Base-by-base conservation (phyloP, 1,140 invertebrate genomes). In the Centruroides vittatus region DNA sequence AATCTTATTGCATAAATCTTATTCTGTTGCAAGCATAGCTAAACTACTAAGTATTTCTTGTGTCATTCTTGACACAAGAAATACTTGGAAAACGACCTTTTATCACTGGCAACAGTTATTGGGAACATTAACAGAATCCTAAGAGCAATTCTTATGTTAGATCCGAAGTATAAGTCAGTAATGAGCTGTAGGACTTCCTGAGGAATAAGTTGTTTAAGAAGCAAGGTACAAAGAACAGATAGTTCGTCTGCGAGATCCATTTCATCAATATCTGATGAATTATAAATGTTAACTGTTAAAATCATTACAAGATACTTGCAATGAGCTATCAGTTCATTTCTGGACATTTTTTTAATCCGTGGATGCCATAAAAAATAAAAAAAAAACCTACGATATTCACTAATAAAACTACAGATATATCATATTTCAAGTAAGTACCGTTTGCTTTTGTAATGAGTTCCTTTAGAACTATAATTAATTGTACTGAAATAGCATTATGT, bases 61-160 rank as follows among this genome's bases (percentile, higher is more conserved):
- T 23, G 23, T n/a, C 23, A 23, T 23, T 23, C 23, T 23, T 23
- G 23, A 23, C 2, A 23, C 23, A 23, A 23, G 23, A 23, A 23
- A 23, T 23, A 23, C 23, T 23, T 23, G 23, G 23, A 69, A 56
- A 68, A 68, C 47, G 66, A 62, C 52, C 65, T 65, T 56, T 69
- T 65, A 5, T 23, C 61, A 50, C 54, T 60, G 41, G 66, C 61
- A 47, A 65, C 60, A 58, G 57, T 68, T 23, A 68, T 60, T n/a
- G 64, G 60, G 58, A 67, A 41, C 51, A 67, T 68, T 10, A 69
- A 35, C 3, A 48, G 13, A 34, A 57, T 57, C 7, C 46, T 9
- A 5, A 49, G 23, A 13, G 56, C 47, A 35, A 57, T 48, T 8
- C 12, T 12, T 1, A 48, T 8, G 12, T 57, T 57, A 35, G 56